Conservation (phyloP, 2,113 vertebrate species). For the Tragelaphus imberbis region DNA sequence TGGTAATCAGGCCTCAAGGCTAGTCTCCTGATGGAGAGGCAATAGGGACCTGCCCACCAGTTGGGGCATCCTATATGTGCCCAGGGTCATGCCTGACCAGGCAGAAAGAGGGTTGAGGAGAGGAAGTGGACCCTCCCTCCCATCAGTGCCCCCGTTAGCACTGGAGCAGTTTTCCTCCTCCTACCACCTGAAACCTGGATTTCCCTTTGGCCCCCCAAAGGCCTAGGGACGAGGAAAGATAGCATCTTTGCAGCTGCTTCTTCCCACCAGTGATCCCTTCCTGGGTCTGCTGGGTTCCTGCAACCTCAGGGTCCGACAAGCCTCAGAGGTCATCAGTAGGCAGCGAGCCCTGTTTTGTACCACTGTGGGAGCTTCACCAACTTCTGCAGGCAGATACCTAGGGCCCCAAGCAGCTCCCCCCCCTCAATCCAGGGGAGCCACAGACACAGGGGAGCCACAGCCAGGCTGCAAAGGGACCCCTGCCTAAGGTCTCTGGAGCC, state of each 20-base stretch:
- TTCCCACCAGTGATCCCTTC: not conserved
- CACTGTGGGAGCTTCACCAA: not conserved
- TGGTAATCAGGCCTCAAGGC: not conserved
- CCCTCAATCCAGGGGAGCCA: not conserved
- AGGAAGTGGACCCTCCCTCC: rapidly evolving
- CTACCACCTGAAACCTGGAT: not conserved
- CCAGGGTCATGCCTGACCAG: not conserved
- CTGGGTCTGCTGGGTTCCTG: not conserved
- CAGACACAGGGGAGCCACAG: not conserved
- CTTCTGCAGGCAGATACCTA: not conserved
- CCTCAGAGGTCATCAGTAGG: not conserved
- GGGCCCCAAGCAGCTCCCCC: not conserved
- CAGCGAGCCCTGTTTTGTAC: not conserved
- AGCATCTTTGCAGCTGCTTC: not conserved
- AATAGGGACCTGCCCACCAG: not conserved
- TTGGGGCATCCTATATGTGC: not conserved
- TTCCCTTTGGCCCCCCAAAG: not conserved
- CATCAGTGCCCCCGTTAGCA: not conserved
- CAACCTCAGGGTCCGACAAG: not conserved
- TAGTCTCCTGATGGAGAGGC: not conserved
- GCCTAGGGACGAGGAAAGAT: not conserved
- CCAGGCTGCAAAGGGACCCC: not conserved
- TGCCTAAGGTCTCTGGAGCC: not conserved
- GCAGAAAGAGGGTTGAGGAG: not conserved
- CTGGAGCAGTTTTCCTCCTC: not conserved